A percentile compares a stretch with the other conserved stretches of the same genome.
These are phyloP conservation scores for Sminthopsis crassicaudata DNA, from an alignment of 2,113 vertebrate species.

Conservation along the genomic window DNA sequence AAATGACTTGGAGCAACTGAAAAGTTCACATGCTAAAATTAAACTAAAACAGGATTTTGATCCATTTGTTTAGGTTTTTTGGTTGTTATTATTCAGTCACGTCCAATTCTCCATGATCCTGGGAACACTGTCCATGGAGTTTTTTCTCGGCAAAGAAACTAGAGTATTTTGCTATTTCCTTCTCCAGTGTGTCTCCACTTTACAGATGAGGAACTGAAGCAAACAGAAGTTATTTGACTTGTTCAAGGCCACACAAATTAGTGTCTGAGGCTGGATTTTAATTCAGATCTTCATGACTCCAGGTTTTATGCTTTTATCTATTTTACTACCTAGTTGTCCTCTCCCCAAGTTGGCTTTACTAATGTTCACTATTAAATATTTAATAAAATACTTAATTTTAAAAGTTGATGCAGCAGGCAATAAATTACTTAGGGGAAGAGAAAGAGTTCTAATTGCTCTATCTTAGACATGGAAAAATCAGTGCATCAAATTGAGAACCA, in stretches of 20 bases:
- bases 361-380: neutral
- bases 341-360: neutral
- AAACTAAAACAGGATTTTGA: neutral
- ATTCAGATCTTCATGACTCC: neutral
- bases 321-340: neutral
- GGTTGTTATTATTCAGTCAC: neutral
- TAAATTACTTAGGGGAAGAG: neutral
- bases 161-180: neutral
- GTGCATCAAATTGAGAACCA: conserved; percentile 36
- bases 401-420: neutral
- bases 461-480: neutral
- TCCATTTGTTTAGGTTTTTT: neutral
- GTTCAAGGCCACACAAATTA: neutral
- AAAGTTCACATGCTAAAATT: neutral
- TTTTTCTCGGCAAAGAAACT: neutral
- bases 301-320: neutral
- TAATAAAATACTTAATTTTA: neutral
- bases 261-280: neutral
- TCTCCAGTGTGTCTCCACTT: neutral
- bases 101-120: no score
- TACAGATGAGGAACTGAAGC: neutral
- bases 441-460: neutral
- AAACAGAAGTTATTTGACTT: neutral
- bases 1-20: neutral
- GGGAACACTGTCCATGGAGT: neutral